Base-by-base conservation (phyloP, 30 jellyfish, hydroid and myxozoan species). In the Pseudorhiza aurosa region DNA sequence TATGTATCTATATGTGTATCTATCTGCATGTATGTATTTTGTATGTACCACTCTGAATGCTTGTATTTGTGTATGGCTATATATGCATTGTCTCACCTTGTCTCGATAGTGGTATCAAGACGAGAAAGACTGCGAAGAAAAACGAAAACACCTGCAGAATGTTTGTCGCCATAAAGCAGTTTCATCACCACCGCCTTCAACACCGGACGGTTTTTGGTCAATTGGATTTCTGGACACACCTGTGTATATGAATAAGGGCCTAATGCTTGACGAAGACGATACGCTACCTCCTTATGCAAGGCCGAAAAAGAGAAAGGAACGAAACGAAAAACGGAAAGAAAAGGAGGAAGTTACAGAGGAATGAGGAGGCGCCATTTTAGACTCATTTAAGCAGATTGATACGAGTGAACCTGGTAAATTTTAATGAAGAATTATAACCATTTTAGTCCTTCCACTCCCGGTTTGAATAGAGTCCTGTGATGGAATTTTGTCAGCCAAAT, bases 151-250 rank as follows among this genome's bases (percentile, higher is more conserved):
- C 35, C 45, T 82, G 75, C 75, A 71, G 17, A 35, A 33, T 14
- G 95, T 82, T 9, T 82, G 95, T 71, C 95, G 95, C 39, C 95
- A 82, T 55, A 82, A 82, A 63, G 87, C 95, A n/a, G 74, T 70
- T 19, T 82, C 85, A 2, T 40, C 95, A 26, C 95, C 95, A 39
- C 95, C 95, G 4, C 95, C 98, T 32, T 71, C 88, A n/a, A 92
- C 98, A 14, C 98, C 96, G 7, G 73, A 80, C 0, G 96, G 87
- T 1, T 85, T 92, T 50, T 92, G 98, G 98, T 76, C 85, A 1
- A 36, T 92, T 12, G 98, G 83, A 1, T 77, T 92, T 49, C 98
- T 97, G 2, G 63, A 63, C 8, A 92, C 96, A 0, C 97, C 81
- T 42, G 95, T 59, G 18, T 92, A 68, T 45, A 80, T 78, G 43